phyloP scores from a whole-genome alignment of 2,888 invertebrate genomes.

The Eupithecia inturbata region DNA sequence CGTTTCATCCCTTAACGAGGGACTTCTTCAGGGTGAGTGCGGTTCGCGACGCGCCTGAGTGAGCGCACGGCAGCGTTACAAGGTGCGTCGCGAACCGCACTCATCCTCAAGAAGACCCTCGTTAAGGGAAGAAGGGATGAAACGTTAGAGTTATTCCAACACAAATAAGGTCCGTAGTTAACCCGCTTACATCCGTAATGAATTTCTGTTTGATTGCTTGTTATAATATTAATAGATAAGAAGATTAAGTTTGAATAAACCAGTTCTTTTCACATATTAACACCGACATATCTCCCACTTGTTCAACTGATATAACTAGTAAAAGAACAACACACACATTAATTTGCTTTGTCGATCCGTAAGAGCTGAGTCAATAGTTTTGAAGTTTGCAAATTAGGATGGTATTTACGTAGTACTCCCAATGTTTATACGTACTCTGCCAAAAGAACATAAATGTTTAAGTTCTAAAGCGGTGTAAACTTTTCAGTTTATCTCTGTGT shows the following conservation, averaged over 20 bases:
- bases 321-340: conserved; percentile 11
- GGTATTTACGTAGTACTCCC: conserved; percentile 52
- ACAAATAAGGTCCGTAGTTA: too few relatives aligned
- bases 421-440: conserved; percentile 68
- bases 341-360: conserved; percentile 27
- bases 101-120: too few relatives aligned
- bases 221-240: too few relatives aligned
- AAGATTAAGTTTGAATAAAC: background rate
- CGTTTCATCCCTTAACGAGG: too few relatives aligned
- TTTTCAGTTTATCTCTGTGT: conserved; percentile 63
- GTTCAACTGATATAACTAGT: conserved; percentile 14
- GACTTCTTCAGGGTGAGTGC: too few relatives aligned
- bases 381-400: conserved; percentile 40
- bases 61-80: too few relatives aligned
- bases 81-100: too few relatives aligned
- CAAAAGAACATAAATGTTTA: conserved; percentile 76
- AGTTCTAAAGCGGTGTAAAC: conserved; percentile 74
- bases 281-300: background rate
- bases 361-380: conserved; percentile 30
- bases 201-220: too few relatives aligned
- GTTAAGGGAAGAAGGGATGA: too few relatives aligned
- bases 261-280: background rate
- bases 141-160: too few relatives aligned
- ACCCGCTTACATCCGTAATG: too few relatives aligned
- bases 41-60: too few relatives aligned